These are phyloP conservation scores for Pseudorectes ferrugineus DNA, from an alignment of 2,113 vertebrate genomes.

Conservation along the genomic window DNA sequence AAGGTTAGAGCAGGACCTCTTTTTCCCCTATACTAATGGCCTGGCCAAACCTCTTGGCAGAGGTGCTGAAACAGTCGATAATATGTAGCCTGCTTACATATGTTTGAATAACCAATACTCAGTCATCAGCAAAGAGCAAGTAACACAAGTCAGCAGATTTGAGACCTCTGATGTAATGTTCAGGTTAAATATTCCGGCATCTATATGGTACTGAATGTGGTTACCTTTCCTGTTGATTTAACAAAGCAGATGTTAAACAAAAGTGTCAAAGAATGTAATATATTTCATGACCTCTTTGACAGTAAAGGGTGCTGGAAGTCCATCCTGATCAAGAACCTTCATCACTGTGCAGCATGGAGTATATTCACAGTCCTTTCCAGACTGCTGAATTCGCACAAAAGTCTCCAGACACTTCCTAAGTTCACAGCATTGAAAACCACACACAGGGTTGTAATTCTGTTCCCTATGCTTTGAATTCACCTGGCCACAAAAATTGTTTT, in stretches of 20 bases:
- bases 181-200: neutral
- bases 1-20: neutral
- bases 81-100: neutral
- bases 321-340: neutral
- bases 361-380: neutral
- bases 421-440: neutral
- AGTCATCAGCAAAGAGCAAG: constrained; percentile 4
- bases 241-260: neutral
- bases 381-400: neutral
- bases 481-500: neutral
- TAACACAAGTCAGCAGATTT: neutral
- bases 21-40: neutral
- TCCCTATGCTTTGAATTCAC: neutral
- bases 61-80: neutral
- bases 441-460: neutral
- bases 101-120: neutral
- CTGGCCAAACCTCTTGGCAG: neutral
- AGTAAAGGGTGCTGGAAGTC: neutral
- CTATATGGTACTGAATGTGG: neutral
- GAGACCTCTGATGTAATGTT: neutral
- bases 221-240: neutral
- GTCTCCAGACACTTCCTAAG: neutral
- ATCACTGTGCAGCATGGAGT: neutral
- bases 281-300: neutral
- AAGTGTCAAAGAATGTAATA: neutral